These are phyloP conservation scores for human DNA, from an alignment of 2,113 vertebrate species.

Conservation along the genomic window DNA sequence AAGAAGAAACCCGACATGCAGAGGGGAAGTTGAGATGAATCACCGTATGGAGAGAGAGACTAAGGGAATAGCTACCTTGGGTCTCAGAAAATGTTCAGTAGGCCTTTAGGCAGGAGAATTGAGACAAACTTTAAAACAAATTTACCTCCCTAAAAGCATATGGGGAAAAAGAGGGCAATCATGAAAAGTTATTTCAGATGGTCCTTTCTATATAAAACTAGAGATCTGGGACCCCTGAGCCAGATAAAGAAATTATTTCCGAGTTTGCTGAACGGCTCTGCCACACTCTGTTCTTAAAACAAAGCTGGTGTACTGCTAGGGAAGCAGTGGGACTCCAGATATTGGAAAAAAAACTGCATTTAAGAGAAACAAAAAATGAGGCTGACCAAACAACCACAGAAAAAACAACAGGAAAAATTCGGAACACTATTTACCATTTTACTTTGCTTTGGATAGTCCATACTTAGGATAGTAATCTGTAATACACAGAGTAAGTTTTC, in stretches of 20 bases:
- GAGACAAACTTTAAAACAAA: background rate
- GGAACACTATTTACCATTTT: background rate
- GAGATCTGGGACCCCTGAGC: background rate
- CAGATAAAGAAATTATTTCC: slow-evolving; percentile 34
- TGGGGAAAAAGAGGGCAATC: background rate
- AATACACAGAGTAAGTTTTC: background rate
- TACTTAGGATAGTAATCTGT: background rate
- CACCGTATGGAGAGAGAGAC: background rate
- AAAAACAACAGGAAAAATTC: slow-evolving; percentile 17
- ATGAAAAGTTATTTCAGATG: slow-evolving; percentile 4
- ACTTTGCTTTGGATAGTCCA: background rate
- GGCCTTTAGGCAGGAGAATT: background rate
- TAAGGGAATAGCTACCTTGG: background rate
- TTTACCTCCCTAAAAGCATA: background rate
- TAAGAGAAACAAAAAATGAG: slow-evolving; percentile 27
- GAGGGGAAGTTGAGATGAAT: background rate
- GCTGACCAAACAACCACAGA: background rate
- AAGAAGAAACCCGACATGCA: background rate
- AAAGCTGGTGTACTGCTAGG: background rate
- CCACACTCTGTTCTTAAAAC: background rate
- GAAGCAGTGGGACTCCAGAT: background rate
- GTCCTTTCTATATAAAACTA: slow-evolving; percentile 7
- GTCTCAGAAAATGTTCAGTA: background rate
- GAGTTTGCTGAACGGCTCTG: background rate
- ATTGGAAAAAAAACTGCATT: background rate